These are phyloP conservation scores for Strigamia crassipes DNA, from an alignment of 2,888 invertebrate species.

Conservation along the genomic window DNA sequence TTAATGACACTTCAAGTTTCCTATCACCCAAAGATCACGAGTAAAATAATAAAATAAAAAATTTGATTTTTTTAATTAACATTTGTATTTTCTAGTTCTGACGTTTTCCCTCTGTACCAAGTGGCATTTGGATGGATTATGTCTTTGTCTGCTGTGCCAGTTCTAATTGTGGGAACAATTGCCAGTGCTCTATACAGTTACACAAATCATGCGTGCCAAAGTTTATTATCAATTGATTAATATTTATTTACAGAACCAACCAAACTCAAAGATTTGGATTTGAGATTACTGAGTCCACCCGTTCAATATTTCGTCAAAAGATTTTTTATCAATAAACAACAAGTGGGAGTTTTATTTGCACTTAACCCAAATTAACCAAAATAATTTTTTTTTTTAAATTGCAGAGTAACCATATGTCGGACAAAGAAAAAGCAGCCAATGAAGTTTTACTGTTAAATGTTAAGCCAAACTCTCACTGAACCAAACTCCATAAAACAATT, in stretches of 20 bases:
- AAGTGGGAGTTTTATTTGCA: too few species aligned
- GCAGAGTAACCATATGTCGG: too few species aligned
- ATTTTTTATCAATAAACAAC: neutral
- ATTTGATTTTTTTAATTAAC: neutral
- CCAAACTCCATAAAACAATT: too few species aligned
- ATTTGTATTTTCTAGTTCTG: neutral
- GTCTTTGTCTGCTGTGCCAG: neutral
- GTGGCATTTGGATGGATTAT: neutral
- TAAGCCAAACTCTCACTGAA: too few species aligned
- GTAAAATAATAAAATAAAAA: too few species aligned
- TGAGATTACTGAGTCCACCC: neutral
- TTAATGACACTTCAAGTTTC: too few species aligned
- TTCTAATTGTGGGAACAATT: slow-evolving; percentile 1
- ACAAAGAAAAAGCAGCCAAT: too few species aligned
- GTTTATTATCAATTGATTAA: neutral
- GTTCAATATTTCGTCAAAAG: neutral
- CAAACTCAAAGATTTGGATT: neutral
- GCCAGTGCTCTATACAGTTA: slow-evolving; percentile 20
- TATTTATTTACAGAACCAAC: neutral
- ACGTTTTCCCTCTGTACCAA: slow-evolving; percentile 10
- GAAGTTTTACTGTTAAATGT: too few species aligned
- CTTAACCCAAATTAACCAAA: too few species aligned
- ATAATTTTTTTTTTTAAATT: too few species aligned
- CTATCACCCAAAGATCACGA: neutral
- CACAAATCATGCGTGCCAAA: neutral